Evolutionary conservation across 1,140 invertebrate genomes (phyloP), one percentile per base, ranked within the genome.

Genomic region (Brachystomella parvula): DNA sequence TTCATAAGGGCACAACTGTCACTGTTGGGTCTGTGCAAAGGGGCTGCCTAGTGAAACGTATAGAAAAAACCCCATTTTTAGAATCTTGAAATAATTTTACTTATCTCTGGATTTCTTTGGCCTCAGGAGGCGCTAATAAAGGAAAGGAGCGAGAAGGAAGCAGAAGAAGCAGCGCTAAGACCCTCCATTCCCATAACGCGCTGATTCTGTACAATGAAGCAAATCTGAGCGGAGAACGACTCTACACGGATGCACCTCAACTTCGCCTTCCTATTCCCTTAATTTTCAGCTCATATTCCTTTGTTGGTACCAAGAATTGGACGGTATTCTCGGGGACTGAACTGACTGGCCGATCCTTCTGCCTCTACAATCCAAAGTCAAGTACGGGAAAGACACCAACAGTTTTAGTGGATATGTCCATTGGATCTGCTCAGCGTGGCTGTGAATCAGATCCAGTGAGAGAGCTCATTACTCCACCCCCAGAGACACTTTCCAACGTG

Each of bases 231-330:
- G 60, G 60, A n/a, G 39, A 35, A 3, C 3, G 28, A 35, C 60
- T 62, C n/a, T 44, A 24, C n/a, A 62, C 60, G 24, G 60, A 62
- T 26, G 60, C 30, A 3, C 3, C 28, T 15, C 31, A 62, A 35
- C 60, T 62, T 26, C 60, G 60, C 32, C 33, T 62, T 3, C 60
- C 60, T 3, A 3, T n/a, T 3, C 33, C 32, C 3, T 17, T 26
- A 3, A 9, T 21, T 2, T 62, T 62, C 60, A 39, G n/a, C 15
- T 62, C 60, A 2, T 44, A 62, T 26, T 9, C 33, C 3, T 39
- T 35, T 26, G 26, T 47, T 29, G 60, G 60, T 12, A 6, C 32
- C 31, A 62, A 62, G 31, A 62, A 62, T 35, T 62, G 60, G 60
- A 62, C 60, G 28, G 35, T 62, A 3, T 62, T 62, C 24, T 15